phyloP scores from a whole-genome alignment of 2,797 vertebrate genomes.

The Halcyon badia region DNA sequence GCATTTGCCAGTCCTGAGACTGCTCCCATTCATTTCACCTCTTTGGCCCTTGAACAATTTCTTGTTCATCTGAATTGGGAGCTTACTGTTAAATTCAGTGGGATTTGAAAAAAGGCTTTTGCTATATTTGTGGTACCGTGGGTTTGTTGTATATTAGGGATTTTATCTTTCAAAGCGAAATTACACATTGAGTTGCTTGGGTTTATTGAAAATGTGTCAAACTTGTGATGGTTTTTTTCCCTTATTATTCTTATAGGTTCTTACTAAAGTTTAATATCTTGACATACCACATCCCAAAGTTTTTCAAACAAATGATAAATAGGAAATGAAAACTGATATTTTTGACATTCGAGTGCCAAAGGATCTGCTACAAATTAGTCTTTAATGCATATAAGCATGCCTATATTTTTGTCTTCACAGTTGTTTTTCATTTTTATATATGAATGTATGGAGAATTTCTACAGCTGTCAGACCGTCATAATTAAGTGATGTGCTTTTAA shows the following conservation, averaged over 20 bases:
- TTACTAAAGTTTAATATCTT: background rate
- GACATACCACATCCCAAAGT: background rate
- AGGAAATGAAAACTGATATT: background rate
- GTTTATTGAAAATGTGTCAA: background rate
- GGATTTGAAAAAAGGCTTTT: background rate
- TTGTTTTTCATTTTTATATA: background rate
- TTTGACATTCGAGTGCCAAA: background rate
- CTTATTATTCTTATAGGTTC: background rate
- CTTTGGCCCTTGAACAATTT: background rate
- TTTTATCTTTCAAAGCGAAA: background rate
- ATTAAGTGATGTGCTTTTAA: background rate
- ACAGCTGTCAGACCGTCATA: background rate
- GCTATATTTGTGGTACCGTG: background rate
- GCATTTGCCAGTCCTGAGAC: background rate
- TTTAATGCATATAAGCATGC: background rate
- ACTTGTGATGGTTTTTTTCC: fast-evolving
- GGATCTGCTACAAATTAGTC: background rate
- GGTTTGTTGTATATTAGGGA: background rate
- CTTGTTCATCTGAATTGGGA: background rate
- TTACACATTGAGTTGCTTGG: background rate
- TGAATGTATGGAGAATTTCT: background rate
- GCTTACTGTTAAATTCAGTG: background rate
- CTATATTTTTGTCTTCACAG: background rate
- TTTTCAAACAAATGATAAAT: background rate
- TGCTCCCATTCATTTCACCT: background rate